Evolutionary conservation across 2,888 invertebrate species (phyloP).

Genomic region (Drosophila buzzatii): DNA sequence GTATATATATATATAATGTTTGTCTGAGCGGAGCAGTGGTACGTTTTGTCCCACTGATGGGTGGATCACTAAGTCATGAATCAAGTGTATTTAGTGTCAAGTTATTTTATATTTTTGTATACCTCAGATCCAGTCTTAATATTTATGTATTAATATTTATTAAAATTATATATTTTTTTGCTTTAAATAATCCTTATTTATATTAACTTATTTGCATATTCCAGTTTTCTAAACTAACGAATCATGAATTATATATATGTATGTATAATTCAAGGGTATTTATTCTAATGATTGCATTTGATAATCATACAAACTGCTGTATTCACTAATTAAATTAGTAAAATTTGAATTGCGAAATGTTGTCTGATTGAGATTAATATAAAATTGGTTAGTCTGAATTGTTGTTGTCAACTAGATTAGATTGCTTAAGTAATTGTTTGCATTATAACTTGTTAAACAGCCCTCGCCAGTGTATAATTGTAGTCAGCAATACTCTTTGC

Average conservation of each 20-base stretch:
- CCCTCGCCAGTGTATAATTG: conserved; percentile 64
- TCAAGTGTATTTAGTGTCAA: conserved; percentile 7
- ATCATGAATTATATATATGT: not conserved
- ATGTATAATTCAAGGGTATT: not conserved
- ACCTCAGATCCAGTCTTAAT: not conserved
- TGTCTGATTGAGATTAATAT: too few relatives aligned
- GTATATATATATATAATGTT: not conserved
- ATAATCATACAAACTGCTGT: too few relatives aligned
- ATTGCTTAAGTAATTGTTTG: not conserved
- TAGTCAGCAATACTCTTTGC: conserved; percentile 75
- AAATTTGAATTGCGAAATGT: not conserved
- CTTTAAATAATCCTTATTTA: not conserved
- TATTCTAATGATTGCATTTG: not conserved
- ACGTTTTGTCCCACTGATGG: conserved; percentile 26
- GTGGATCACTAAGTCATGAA: conserved; percentile 38
- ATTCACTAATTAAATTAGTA: not conserved
- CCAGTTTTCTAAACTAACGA: too few relatives aligned
- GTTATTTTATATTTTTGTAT: not conserved
- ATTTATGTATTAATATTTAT: not conserved
- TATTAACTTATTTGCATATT: not conserved
- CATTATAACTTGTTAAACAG: conserved; percentile 4
- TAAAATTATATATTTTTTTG: not conserved
- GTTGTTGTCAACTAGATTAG: not conserved
- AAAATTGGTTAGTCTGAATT: not conserved
- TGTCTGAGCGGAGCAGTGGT: conserved; percentile 4